Percentiles rank a stretch among this genome's conserved stretches.
Evolutionary conservation across 2,888 invertebrate genomes (phyloP).

Genomic region (Perithous albicinctus): DNA sequence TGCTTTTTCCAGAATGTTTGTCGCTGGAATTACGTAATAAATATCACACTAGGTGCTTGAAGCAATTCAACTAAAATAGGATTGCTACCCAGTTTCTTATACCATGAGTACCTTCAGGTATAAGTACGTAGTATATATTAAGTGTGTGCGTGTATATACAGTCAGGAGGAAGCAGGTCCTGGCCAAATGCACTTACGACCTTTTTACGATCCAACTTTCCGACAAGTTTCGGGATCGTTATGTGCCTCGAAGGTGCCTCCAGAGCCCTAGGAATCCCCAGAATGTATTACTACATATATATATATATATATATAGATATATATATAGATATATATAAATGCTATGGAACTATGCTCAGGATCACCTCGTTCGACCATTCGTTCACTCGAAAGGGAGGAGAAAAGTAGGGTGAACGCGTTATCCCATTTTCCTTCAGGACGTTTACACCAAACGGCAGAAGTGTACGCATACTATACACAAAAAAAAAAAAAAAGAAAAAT

Average conservation of each 20-base stretch:
- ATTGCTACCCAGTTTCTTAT: constrained; percentile 24
- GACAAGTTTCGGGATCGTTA: constrained; percentile 73
- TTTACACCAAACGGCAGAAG: constrained; percentile 22
- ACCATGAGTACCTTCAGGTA: constrained; percentile 15
- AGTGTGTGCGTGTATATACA: constrained; percentile 18
- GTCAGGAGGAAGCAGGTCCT: constrained; percentile 56
- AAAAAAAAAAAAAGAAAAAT: constrained; percentile 6
- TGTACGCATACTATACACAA: neutral
- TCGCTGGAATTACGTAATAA: constrained; percentile 6
- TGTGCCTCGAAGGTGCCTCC: constrained; percentile 23
- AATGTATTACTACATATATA: constrained; percentile 22
- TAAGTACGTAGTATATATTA: constrained; percentile 35
- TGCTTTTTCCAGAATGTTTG: neutral
- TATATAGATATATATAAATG: neutral
- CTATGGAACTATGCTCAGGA: constrained; percentile 37
- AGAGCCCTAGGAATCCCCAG: constrained; percentile 19
- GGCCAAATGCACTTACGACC: constrained; percentile 73
- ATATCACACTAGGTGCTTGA: constrained; percentile 6
- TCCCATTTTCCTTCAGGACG: constrained; percentile 31
- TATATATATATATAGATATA: no score
- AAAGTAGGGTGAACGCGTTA: constrained; percentile 26
- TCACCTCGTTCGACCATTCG: constrained; percentile 44
- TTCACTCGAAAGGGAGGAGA: constrained; percentile 9
- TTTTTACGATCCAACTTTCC: constrained; percentile 81
- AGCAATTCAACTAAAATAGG: constrained; percentile 25